Evolutionary conservation across 2,113 vertebrate species (phyloP), one percentile per base, ranked within the genome.

Genomic region (Thomomys bottae): DNA sequence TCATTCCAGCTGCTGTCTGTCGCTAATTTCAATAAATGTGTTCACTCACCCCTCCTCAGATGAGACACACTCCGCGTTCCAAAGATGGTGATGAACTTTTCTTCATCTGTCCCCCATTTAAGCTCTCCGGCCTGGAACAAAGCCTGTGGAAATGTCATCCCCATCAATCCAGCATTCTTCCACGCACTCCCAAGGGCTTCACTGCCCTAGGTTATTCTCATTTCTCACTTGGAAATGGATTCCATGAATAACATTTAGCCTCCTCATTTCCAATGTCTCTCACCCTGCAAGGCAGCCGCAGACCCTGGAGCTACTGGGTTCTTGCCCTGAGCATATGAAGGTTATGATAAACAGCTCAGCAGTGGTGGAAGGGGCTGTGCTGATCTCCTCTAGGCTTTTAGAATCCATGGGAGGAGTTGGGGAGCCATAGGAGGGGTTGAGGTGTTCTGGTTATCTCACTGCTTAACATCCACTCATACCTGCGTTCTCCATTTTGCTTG

Each of bases 101-200:
- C 99, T 97, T 99, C 99, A 84, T 99, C 99, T 0, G 99, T 99
- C 94, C 99, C 99, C 97, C 98, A 98, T 93, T 99, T 99, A 64
- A 98, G 97, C 83, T 99, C 98, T 32, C 99, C 99, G 42, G 99
- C 99, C 91, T 98, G 98, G 73, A 98, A 99, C 96, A 99, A 95
- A 68, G 98, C 98, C 99, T 99, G 97, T 81, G 24, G 89, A 0
- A 10, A 14, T 93, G 83, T 73, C 78, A 87, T 71, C 64, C 66
- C 30, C 57, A 0, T 92, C 40, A 95, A 21, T 23, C 17, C 17
- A 6, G 0, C 0, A 12, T 24, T 28, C 10, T 32, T 59, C 34
- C 21, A 36, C 72, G 75, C 42, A 42, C 15, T 12, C 30, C 15
- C 49, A 71, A 45, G 57, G 24, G 38, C 45, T 67, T n/a, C n/a